Conservation (phyloP, 2,113 vertebrate genomes). For the Dicaeum eximium region DNA sequence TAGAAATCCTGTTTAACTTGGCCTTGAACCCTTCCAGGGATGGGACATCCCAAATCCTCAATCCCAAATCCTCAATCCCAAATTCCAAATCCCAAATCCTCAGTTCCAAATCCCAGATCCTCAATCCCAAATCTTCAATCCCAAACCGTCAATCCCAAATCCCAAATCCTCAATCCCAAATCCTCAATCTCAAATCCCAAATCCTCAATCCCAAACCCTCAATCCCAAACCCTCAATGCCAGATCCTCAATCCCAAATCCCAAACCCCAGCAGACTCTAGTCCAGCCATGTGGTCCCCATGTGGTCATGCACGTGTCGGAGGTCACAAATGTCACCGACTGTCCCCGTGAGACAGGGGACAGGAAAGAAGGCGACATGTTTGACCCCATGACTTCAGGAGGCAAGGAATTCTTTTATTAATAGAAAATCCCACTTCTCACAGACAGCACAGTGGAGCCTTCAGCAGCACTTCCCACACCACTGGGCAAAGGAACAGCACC, state of each 20-base stretch:
- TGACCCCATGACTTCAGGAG: too few species aligned
- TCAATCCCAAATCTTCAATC: background rate
- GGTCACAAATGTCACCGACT: too few species aligned
- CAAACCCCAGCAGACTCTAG: background rate
- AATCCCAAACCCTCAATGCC: too few species aligned
- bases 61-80: background rate
- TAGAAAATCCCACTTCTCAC: too few species aligned
- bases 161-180: too few species aligned
- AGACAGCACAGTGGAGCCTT: too few species aligned
- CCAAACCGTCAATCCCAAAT: background rate
- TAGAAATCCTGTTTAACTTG: background rate
- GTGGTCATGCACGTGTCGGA: too few species aligned
- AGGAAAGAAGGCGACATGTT: too few species aligned
- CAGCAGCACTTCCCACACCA: too few species aligned
- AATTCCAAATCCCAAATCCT: background rate
- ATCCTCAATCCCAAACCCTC: background rate
- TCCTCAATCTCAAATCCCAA: background rate
- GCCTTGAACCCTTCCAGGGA: background rate
- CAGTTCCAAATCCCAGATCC: background rate
- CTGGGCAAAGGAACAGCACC: too few species aligned
- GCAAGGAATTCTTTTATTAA: too few species aligned
- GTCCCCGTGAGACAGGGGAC: too few species aligned
- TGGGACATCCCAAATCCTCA: background rate
- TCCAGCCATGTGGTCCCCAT: accelerated
- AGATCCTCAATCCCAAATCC: background rate